These are phyloP conservation scores for Anhinga anhinga DNA, from an alignment of 2,113 vertebrate genomes.

Conservation along the genomic window DNA sequence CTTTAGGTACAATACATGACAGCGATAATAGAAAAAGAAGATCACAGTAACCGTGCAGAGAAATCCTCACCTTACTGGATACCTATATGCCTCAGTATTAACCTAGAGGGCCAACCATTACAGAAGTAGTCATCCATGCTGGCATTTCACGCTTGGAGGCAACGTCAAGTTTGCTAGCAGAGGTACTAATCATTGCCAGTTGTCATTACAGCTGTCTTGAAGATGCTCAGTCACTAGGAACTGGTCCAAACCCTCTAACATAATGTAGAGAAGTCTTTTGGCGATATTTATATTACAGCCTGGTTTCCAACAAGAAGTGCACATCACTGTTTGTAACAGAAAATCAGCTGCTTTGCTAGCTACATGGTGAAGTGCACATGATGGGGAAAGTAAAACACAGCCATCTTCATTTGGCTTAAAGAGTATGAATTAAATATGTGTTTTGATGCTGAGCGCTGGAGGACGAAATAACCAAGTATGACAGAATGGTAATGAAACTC, in stretches of 20 bases:
- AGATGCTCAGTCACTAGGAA: slow-evolving; percentile 39
- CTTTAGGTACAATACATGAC: neutral
- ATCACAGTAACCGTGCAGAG: neutral
- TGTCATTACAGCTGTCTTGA: slow-evolving; percentile 43
- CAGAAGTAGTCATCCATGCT: neutral
- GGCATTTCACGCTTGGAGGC: neutral
- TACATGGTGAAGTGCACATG: neutral
- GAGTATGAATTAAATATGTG: neutral
- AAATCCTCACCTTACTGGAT: neutral
- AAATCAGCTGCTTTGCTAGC: neutral
- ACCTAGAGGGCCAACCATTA: neutral
- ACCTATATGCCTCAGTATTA: neutral
- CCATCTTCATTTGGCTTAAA: neutral
- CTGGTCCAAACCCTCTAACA: slow-evolving; percentile 16
- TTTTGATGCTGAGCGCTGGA: neutral
- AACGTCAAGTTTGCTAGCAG: neutral
- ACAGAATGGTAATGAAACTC: neutral
- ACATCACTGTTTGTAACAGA: neutral
- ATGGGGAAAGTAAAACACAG: neutral
- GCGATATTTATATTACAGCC: neutral
- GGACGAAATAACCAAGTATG: neutral
- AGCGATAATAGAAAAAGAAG: neutral
- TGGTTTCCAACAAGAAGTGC: slow-evolving; percentile 11
- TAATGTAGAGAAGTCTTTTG: neutral
- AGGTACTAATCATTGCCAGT: slow-evolving; percentile 61